Evolutionary conservation across 1,140 invertebrate genomes (phyloP).

Genomic region (Hypothenemus hampei): DNA sequence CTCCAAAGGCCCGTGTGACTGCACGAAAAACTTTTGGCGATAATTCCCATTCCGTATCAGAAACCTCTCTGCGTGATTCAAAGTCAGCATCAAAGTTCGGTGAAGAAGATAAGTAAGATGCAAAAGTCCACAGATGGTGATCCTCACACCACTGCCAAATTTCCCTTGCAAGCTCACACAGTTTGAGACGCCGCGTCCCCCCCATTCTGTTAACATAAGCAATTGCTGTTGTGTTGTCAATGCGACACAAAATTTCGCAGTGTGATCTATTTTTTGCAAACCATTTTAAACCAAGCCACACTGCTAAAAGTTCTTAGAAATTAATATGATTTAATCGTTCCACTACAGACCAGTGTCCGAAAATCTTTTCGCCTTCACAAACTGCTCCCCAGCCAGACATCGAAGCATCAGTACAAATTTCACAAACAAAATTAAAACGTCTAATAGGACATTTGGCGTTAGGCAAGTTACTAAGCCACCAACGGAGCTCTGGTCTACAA

Average conservation of each 20-base stretch:
- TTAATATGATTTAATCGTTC: no score
- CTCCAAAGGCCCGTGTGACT: slow-evolving; percentile 25
- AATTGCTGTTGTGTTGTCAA: slow-evolving; percentile 17
- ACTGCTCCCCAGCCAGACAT: slow-evolving; percentile 6
- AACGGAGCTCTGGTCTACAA: not conserved
- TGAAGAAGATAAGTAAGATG: slow-evolving; percentile 15
- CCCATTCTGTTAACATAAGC: slow-evolving; percentile 17
- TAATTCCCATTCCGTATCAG: slow-evolving; percentile 8
- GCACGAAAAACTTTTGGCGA: slow-evolving; percentile 5
- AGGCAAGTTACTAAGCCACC: not conserved
- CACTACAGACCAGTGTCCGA: no score
- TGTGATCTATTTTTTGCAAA: slow-evolving; percentile 2
- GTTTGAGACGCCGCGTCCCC: not conserved
- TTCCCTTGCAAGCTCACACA: not conserved
- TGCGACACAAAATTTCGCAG: not conserved
- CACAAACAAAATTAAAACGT: not conserved
- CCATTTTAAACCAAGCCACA: slow-evolving; percentile 7
- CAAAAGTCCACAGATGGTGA: slow-evolving; percentile 7
- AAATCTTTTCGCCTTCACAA: slow-evolving; percentile 3
- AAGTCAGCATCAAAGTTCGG: slow-evolving; percentile 33
- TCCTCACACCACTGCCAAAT: slow-evolving; percentile 19
- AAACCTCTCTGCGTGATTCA: slow-evolving; percentile 23
- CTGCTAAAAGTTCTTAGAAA: slow-evolving; percentile 12
- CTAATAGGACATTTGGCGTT: not conserved
- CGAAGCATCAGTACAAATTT: slow-evolving; percentile 14